Evolutionary conservation across 2,888 invertebrate species (phyloP).

Genomic region (Lypha dubia): DNA sequence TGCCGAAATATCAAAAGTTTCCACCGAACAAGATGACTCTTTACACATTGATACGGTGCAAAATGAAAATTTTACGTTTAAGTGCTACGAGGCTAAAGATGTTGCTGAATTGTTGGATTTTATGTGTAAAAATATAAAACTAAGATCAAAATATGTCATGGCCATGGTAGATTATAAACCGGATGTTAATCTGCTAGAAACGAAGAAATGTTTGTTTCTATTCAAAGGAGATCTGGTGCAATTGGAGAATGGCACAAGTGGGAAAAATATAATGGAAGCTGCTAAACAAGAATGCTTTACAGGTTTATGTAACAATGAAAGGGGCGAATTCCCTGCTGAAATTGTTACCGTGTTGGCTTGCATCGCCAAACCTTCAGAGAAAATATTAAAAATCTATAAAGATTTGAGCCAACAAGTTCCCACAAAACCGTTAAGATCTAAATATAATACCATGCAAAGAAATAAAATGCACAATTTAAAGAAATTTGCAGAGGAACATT

Average conservation of each 20-base stretch:
- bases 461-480: slow-evolving; percentile 92
- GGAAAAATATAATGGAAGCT: slow-evolving; percentile 87
- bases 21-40: slow-evolving; percentile 83
- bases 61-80: slow-evolving; percentile 95
- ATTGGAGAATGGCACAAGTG: slow-evolving; percentile 89
- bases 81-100: slow-evolving; percentile 94
- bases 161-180: slow-evolving; percentile 87
- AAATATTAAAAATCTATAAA: slow-evolving; percentile 87
- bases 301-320: slow-evolving; percentile 88
- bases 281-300: slow-evolving; percentile 87
- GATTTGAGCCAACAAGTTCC: slow-evolving; percentile 84
- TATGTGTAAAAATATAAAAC: slow-evolving; percentile 93
- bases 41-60: slow-evolving; percentile 92
- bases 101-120: slow-evolving; percentile 92
- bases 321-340: slow-evolving; percentile 94
- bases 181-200: slow-evolving; percentile 81
- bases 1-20: slow-evolving; percentile 92
- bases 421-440: slow-evolving; percentile 83
- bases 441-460: slow-evolving; percentile 86
- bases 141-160: slow-evolving; percentile 92
- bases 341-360: slow-evolving; percentile 94
- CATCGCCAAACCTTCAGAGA: slow-evolving; percentile 88
- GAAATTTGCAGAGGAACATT: slow-evolving; percentile 92
- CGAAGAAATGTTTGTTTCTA: slow-evolving; percentile 84
- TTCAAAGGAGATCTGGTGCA: slow-evolving; percentile 92